A percentile compares a stretch with the other conserved stretches of the same genome.
These are phyloP conservation scores for Eriosoma lanigerum DNA, from an alignment of 1,140 invertebrate species.

Conservation along the genomic window DNA sequence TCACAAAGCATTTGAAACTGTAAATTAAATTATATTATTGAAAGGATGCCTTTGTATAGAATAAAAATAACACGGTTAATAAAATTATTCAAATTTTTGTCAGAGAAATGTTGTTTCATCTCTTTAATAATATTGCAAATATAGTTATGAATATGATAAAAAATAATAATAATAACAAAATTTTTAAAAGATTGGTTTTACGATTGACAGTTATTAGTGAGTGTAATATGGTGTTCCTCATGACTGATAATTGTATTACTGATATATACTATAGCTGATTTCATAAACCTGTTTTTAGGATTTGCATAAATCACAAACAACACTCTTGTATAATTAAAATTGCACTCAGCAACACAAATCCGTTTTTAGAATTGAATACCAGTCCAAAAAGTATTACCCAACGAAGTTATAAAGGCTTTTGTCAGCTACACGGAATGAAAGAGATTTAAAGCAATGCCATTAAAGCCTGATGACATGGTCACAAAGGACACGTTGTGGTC, in stretches of 20 bases:
- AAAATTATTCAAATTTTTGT: neutral
- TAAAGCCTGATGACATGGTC: slow-evolving; percentile 5
- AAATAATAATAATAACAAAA: too few relatives aligned
- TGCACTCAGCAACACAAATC: neutral
- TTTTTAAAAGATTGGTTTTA: too few relatives aligned
- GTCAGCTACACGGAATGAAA: slow-evolving; percentile 25
- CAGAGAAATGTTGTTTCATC: too few relatives aligned
- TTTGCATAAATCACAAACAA: slow-evolving; percentile 15
- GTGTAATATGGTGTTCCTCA: too few relatives aligned
- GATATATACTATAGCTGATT: neutral
- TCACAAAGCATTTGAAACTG: neutral
- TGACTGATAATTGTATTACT: too few relatives aligned
- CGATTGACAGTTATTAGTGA: neutral
- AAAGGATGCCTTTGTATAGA: neutral
- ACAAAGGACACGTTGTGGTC: slow-evolving; percentile 1
- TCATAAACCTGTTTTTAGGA: slow-evolving; percentile 20
- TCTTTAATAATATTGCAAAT: too few relatives aligned
- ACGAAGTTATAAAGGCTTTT: slow-evolving; percentile 20
- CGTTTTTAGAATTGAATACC: slow-evolving; percentile 3
- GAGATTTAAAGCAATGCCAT: slow-evolving; percentile 26
- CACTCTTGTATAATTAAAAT: slow-evolving; percentile 20
- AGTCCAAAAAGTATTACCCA: slow-evolving; percentile 27
- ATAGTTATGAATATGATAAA: too few relatives aligned
- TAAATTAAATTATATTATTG: slow-evolving; percentile 15
- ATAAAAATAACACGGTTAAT: slow-evolving; percentile 18